These are phyloP conservation scores for Poicephalus gulielmi DNA, from an alignment of 2,113 vertebrate species.

Conservation along the genomic window DNA sequence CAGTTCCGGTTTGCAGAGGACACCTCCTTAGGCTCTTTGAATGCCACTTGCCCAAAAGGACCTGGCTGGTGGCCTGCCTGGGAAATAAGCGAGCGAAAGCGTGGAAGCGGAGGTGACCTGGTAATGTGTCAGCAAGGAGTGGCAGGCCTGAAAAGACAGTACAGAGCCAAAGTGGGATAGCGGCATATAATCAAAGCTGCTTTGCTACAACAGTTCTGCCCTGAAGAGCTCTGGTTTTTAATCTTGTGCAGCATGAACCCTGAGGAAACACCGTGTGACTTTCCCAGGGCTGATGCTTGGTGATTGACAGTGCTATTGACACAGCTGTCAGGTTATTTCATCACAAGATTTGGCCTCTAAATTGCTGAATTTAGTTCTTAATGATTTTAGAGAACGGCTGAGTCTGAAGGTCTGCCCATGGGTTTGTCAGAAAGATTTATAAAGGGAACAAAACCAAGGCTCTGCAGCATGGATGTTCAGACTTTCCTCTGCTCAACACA, in stretches of 20 bases:
- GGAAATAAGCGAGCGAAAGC: constrained; percentile 23
- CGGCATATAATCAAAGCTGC: not conserved
- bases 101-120: constrained; percentile 45
- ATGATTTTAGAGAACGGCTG: not conserved
- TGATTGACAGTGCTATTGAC: not conserved
- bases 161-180: not conserved
- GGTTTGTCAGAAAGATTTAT: not conserved
- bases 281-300: not conserved
- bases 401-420: not conserved
- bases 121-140: constrained; percentile 66
- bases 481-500: not conserved
- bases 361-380: not conserved
- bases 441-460: not conserved
- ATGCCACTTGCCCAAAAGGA: not conserved
- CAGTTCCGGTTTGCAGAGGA: not conserved
- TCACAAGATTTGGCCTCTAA: not conserved
- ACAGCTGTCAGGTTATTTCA: not conserved
- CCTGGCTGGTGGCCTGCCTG: not conserved
- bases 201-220: not conserved
- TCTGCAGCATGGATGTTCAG: not conserved
- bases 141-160: constrained; percentile 10
- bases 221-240: not conserved
- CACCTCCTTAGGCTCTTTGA: not conserved
- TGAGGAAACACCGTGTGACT: not conserved
- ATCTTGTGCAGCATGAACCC: not conserved